Evolutionary conservation across 37 sponge, comb jelly and placozoan species (phyloP), one percentile per base, ranked within the genome.

Genomic region (Theonella swinhoei): DNA sequence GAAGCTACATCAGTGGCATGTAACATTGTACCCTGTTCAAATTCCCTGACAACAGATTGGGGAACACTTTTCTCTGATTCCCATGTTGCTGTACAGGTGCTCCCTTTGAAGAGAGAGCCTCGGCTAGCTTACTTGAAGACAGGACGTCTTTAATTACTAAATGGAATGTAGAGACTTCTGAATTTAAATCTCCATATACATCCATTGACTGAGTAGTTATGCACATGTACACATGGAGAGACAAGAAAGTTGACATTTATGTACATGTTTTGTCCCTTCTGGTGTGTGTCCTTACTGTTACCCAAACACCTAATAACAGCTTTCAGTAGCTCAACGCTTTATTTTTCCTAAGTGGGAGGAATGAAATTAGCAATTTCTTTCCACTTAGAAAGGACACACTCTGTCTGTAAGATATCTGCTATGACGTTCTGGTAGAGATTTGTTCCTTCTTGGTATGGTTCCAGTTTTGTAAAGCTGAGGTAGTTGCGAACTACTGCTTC

Each of bases 251-350:
- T n/a, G n/a, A n/a, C n/a, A n/a, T n/a, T n/a, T n/a, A n/a, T n/a
- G n/a, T n/a, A n/a, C n/a, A n/a, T n/a, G n/a, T n/a, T n/a, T n/a
- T n/a, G n/a, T n/a, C n/a, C 36, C 28, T 36, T 31, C 35, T 32
- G 30, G 81, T 26, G 38, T 68, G 81, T 19, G 37, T 71, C 68
- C 76, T 42, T 26, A 83, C 66, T 8, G 76, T 75, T 31, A 68
- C 65, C 84, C 76, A 83, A 33, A 83, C 42, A 19, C n/a, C 75
- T 28, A 24, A 41, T 28, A 67, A 83, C 75, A n/a, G 5, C 54
- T 29, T 64, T 7, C 43, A 82, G 34, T 73, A 82, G 41, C 23
- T 82, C 74, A 68, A 80, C 36, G 42, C 79, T 78, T 5, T 78
- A 78, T 24, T 1, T 5, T 23, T 78, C 79, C 4, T 78, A 78